Evolutionary conservation across 2,888 invertebrate genomes (phyloP).

Genomic region (Dimorphilus gyrociliatus): DNA sequence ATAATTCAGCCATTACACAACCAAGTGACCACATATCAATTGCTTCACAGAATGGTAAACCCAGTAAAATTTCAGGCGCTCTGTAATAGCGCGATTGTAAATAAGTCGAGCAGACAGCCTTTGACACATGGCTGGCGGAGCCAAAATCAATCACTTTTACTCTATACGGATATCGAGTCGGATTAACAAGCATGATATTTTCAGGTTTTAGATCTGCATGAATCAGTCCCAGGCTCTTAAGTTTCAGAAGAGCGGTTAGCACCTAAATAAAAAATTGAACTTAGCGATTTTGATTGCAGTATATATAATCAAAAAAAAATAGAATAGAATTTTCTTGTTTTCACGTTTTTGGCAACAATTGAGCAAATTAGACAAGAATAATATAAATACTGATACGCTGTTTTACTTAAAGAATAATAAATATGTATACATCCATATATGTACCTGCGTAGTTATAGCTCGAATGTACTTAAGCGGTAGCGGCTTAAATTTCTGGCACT

Average conservation of each 20-base stretch:
- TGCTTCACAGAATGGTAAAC: conserved; percentile 94
- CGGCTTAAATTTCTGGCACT: conserved; percentile 98
- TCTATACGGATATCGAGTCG: conserved; percentile 87
- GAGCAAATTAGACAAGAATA: too few species aligned
- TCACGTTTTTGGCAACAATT: too few species aligned
- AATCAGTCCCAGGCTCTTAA: conserved; percentile 94
- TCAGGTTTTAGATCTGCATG: conserved; percentile 99
- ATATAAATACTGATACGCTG: too few species aligned
- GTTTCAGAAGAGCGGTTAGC: conserved; percentile 56
- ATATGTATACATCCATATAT: too few species aligned
- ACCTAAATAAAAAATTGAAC: conserved; percentile 41
- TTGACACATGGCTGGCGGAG: conserved; percentile 95
- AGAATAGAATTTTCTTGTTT: too few species aligned
- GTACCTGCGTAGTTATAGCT: conserved; percentile 88
- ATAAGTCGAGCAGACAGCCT: conserved; percentile 98
- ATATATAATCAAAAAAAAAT: too few species aligned
- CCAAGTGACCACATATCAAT: conserved; percentile 99
- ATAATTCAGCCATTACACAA: conserved; percentile 96
- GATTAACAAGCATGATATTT: conserved; percentile 99
- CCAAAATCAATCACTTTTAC: conserved; percentile 99
- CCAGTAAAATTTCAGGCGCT: conserved; percentile 37
- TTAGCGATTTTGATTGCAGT: too few species aligned
- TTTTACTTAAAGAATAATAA: too few species aligned
- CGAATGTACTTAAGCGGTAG: conserved; percentile 93
- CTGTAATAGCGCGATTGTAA: conserved; percentile 95